Base-by-base conservation (phyloP, 1,140 invertebrate species). In the Pseudomyrmex sp. region DNA sequence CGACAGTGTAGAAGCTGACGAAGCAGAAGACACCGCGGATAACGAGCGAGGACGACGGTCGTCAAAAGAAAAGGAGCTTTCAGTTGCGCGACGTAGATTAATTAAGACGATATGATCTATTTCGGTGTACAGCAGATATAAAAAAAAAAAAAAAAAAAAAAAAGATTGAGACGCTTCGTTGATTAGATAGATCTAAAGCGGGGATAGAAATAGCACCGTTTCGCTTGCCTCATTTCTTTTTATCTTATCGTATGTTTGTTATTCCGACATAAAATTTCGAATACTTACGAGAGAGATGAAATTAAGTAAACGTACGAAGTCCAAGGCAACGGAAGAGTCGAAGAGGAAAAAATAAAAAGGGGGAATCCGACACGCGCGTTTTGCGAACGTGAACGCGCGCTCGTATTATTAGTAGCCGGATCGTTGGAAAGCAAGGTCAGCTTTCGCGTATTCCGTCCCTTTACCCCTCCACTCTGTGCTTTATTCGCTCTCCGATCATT, bases 361-460 rank as follows among this genome's bases (percentile, higher is more conserved):
- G 26, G 50, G 26, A 62, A 62, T 74, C 59, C 50, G 70, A 75
- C 70, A 63, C 69, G 79, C 18, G 48, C 72, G 50, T 79, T 79
- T 50, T 26, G 35, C 52, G 74, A 83, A 83, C 62, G 48, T 79
- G 74, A 83, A 79, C 79, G 69, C 74, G 7, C 52, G 52, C 62
- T 9, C 50, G 73, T 83, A 85, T 85, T 88, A 87, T 86, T 87
- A 88, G 84, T 88, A 88, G 86, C 85, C 68, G 74, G 52, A 87
- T 88, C 82, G 85, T 88, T 87, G 87, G 65, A 87, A 88, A 75
- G 52, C 82, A 87, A 88, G 85, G 82, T 80, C 85, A 84, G 76
- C 76, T 61, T 59, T 66, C 63, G 70, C 26, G 52, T 61, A 10
- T 44, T 20, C 52, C n/a, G 48, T 65, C 15, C 72, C 58, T 70